Conservation (phyloP, 1,140 invertebrate species). For the Drosophila sulfurigaster region DNA sequence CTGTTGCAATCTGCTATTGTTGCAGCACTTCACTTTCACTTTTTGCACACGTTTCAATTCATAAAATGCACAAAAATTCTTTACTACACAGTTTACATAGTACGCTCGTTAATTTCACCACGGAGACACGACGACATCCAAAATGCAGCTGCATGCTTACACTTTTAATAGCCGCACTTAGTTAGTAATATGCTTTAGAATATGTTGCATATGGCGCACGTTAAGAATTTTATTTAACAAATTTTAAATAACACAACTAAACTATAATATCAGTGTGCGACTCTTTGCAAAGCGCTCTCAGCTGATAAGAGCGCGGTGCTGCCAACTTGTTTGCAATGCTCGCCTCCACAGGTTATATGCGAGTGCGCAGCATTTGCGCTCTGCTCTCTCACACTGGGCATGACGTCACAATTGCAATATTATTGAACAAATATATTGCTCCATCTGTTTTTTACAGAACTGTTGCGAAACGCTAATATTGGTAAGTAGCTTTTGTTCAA, state of each 20-base stretch:
- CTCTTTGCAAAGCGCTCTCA: constrained; percentile 37
- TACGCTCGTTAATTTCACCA: background rate
- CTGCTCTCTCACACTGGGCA: background rate
- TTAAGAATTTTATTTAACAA: constrained; percentile 14
- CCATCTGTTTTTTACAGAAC: too few relatives aligned
- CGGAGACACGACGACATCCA: background rate
- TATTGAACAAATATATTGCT: background rate
- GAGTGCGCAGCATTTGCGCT: background rate
- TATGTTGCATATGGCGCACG: background rate
- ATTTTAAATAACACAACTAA: constrained; percentile 44
- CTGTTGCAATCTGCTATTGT: constrained; percentile 19
- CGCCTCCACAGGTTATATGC: background rate
- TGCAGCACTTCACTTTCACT: constrained; percentile 66
- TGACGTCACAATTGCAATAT: constrained; percentile 15
- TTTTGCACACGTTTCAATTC: constrained; percentile 60
- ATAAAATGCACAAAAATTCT: constrained; percentile 37
- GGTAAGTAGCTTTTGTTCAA: too few relatives aligned
- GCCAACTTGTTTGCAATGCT: constrained; percentile 28
- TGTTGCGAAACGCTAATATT: too few relatives aligned
- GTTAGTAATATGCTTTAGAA: background rate
- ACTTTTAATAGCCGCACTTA: constrained; percentile 7
- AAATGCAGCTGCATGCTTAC: background rate
- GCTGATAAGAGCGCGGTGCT: constrained; percentile 58
- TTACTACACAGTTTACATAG: too few relatives aligned
- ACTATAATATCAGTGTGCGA: constrained; percentile 38